Base-by-base conservation (phyloP, 2,797 vertebrate genomes). In the Alfaro cultratus region DNA sequence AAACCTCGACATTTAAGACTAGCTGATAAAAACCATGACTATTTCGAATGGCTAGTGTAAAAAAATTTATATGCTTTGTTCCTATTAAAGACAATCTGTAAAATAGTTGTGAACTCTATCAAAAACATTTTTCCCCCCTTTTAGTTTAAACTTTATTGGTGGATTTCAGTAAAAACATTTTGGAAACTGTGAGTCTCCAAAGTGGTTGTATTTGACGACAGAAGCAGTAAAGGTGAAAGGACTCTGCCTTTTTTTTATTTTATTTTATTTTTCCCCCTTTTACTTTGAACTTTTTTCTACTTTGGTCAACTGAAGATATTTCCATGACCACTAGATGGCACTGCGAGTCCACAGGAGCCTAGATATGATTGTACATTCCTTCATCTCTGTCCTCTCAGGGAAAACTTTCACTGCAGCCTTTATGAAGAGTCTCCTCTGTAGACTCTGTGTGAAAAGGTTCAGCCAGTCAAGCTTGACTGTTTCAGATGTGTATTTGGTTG, bases 401-500 rank as follows among this genome's bases (percentile, higher is more conserved):
- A 81, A 60, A 74, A 80, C 82, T 76, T 55, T 31, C 55, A 76
- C 71, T 81, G 84, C 81, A 79, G 79, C 76, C 80, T 80, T 11
- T 12, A 82, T 68, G 81, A 74, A 82, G 76, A 80, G 77, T 75
- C 82, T 86, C 46, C 73, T 81, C 67, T 7, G 1, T 21, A 74
- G 79, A 68, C 79, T 79, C 39, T 73, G 78, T 78, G 78, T 76
- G 76, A 26, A 64, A 74, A 80, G 46, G 82, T 86, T 86, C 83
- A 76, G 87, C 88, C 79, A 51, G 76, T 79, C 77, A 64, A 77
- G 87, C 73, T 78, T 57, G 67, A 85, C 74, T 34, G 74, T 75
- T 83, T 86, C 73, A 83, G 84, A 88, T 86, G 88, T 80, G 86
- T 79, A 86, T 91, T 90, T 90, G 82, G 87, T 90, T 91, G 87